A percentile compares a stretch with the other conserved stretches of the same genome.
These are phyloP conservation scores for Ochotona curzoniae DNA, from an alignment of 2,113 vertebrate genomes.

Conservation along the genomic window DNA sequence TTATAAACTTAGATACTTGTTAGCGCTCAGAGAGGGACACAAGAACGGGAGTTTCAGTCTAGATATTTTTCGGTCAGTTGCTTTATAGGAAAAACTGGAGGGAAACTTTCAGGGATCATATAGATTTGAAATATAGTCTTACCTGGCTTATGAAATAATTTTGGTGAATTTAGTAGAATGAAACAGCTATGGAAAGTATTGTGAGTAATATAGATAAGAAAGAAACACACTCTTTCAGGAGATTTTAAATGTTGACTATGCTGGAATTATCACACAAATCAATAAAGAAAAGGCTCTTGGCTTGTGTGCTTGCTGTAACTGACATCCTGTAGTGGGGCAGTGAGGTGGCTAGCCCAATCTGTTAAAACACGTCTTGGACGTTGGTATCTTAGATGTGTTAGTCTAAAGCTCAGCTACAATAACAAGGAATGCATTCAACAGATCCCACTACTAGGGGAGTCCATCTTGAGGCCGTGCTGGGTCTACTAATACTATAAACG, in stretches of 20 bases:
- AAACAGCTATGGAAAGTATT: constrained; percentile 10
- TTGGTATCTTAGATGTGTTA: constrained; percentile 22
- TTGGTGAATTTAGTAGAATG: constrained; percentile 13
- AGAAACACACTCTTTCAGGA: constrained; percentile 53
- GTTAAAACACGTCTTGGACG: constrained; percentile 42
- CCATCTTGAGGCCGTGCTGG: background rate
- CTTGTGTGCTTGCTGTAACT: constrained; percentile 44
- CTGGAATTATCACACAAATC: constrained; percentile 31
- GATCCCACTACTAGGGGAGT: background rate
- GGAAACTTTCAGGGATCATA: background rate
- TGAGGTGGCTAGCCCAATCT: constrained; percentile 46
- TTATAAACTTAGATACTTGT: constrained; percentile 34
- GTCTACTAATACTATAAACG: constrained; percentile 20
- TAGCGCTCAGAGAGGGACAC: background rate
- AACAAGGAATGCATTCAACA: constrained; percentile 39
- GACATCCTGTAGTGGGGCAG: background rate
- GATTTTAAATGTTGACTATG: constrained; percentile 39
- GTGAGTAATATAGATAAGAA: constrained; percentile 44
- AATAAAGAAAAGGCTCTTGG: background rate
- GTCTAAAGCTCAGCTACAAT: constrained; percentile 33
- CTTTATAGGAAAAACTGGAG: background rate
- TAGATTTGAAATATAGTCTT: constrained; percentile 23
- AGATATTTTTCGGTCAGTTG: background rate
- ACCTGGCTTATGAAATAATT: background rate
- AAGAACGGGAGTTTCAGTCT: background rate